These are phyloP conservation scores for Bombus picipes DNA, from an alignment of 1,140 invertebrate species.

Conservation along the genomic window DNA sequence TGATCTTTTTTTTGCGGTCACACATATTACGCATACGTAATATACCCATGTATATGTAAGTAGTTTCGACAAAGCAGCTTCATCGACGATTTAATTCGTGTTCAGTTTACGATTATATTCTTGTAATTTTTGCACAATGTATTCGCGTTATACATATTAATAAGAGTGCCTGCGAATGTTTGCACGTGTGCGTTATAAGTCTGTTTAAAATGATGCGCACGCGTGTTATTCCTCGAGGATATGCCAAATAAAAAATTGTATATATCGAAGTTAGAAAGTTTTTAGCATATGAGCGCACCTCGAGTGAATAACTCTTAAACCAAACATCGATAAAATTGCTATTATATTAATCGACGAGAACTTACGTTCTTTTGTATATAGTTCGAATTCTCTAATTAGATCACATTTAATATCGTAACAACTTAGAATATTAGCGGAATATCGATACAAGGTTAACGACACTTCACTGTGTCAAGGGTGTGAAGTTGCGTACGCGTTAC, in stretches of 20 bases:
- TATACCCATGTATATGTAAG: background rate
- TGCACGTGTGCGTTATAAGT: background rate
- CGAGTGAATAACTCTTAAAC: background rate
- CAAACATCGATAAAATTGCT: slow-evolving; percentile 5
- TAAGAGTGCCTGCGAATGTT: slow-evolving; percentile 51
- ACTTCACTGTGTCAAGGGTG: background rate
- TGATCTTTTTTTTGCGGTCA: background rate
- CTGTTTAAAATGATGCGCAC: background rate
- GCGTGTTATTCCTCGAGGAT: slow-evolving; percentile 25
- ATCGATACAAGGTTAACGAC: background rate
- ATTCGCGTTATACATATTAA: slow-evolving; percentile 26
- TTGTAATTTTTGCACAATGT: slow-evolving; percentile 17
- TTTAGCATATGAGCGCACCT: slow-evolving; percentile 5
- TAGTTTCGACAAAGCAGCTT: background rate
- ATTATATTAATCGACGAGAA: too few species aligned
- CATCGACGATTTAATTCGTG: background rate
- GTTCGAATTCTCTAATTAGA: slow-evolving; percentile 19
- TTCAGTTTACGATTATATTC: background rate
- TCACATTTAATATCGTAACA: background rate
- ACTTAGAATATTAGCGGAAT: background rate
- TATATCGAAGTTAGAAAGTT: slow-evolving; percentile 18
- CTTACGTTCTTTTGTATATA: slow-evolving; percentile 41
- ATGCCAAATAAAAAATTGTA: slow-evolving; percentile 39
- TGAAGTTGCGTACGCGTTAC: background rate
- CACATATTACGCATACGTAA: background rate